Evolutionary conservation across 1,140 invertebrate species (phyloP).

Genomic region (Achatina immaculata): DNA sequence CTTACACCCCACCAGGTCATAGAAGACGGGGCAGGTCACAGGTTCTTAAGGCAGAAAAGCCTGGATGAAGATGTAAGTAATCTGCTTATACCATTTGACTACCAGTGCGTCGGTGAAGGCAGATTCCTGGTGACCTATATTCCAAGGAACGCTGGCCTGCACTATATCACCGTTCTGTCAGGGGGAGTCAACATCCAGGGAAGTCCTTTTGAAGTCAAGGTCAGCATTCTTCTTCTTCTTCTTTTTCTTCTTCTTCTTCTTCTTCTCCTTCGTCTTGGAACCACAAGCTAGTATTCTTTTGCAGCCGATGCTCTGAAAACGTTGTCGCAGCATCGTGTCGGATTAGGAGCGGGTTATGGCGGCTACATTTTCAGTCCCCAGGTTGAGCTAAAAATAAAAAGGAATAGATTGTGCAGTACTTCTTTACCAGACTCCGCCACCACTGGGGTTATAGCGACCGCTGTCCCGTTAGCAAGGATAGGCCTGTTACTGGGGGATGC

Average conservation of each 20-base stretch:
- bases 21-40: slow-evolving; percentile 51
- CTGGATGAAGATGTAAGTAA: slow-evolving; percentile 46
- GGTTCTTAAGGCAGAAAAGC: slow-evolving; percentile 59
- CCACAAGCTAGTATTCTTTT: neutral
- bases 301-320: no score
- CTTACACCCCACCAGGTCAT: slow-evolving; percentile 25
- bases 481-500: no score
- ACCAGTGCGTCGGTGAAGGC: slow-evolving; percentile 53
- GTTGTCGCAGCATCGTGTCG: no score
- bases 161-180: slow-evolving; percentile 55
- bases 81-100: slow-evolving; percentile 55
- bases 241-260: neutral
- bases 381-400: no score
- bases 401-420: no score
- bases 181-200: slow-evolving; percentile 56
- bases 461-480: no score
- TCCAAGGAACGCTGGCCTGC: slow-evolving; percentile 56
- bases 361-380: no score
- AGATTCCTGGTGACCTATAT: slow-evolving; percentile 61
- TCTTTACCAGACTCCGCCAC: no score
- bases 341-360: no score
- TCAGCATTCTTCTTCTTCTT: no score
- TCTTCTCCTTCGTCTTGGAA: no score
- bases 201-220: slow-evolving; percentile 62
- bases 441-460: no score